Evolutionary conservation across 2,888 invertebrate species (phyloP).

Genomic region (Vannuccia rotundouncinata): DNA sequence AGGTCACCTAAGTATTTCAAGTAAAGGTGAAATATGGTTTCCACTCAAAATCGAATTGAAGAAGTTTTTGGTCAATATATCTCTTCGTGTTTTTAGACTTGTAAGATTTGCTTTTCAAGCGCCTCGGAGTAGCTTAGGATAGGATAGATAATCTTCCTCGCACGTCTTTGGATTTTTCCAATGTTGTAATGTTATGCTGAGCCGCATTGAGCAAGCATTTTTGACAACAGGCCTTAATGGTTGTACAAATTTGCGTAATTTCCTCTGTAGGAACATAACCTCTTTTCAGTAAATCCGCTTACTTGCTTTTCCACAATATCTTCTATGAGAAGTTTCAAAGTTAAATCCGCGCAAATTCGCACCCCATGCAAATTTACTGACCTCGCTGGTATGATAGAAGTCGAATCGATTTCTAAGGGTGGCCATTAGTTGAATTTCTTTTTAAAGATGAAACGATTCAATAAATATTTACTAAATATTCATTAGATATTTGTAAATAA

Average conservation of each 20-base stretch:
- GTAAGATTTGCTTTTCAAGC: too few relatives aligned
- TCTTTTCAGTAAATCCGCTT: neutral
- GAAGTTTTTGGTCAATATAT: neutral
- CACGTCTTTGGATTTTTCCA: neutral
- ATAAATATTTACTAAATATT: too few relatives aligned
- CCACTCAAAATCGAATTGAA: neutral
- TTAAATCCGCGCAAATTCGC: neutral
- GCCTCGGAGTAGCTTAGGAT: neutral
- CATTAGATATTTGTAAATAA: too few relatives aligned
- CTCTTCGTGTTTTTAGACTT: neutral
- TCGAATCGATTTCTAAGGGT: neutral
- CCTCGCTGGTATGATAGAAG: neutral
- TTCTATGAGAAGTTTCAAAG: neutral
- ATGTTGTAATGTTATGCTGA: neutral
- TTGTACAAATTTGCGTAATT: neutral
- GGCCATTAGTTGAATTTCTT: neutral
- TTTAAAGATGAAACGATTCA: too few relatives aligned
- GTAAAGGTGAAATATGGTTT: neutral
- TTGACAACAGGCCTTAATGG: neutral
- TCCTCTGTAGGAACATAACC: neutral
- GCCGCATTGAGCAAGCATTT: neutral
- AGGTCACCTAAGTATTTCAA: neutral
- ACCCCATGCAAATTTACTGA: neutral
- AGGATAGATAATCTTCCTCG: neutral
- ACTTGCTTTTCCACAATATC: neutral